Conservation (phyloP, 1,140 invertebrate genomes). For the Drosophila varians region DNA sequence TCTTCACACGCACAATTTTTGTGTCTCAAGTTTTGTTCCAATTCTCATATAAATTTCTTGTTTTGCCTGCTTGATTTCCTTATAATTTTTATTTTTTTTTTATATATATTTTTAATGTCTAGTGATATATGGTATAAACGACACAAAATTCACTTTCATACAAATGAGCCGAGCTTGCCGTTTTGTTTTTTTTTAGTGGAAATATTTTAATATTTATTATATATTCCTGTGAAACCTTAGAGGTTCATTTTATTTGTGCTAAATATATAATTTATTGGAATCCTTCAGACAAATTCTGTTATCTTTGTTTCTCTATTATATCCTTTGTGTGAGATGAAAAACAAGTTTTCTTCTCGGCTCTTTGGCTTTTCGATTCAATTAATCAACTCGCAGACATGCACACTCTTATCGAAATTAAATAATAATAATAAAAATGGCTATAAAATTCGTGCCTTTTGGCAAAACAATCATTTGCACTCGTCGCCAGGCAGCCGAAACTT, state of each 20-base stretch:
- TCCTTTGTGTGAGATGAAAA: not conserved
- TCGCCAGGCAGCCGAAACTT: slow-evolving; percentile 47
- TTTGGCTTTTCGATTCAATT: slow-evolving; percentile 12
- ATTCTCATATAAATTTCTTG: slow-evolving; percentile 42
- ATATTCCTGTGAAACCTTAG: slow-evolving; percentile 40
- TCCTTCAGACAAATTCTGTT: not conserved
- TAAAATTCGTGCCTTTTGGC: not conserved
- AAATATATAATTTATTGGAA: not conserved
- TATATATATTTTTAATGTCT: slow-evolving; percentile 45
- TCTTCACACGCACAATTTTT: not conserved
- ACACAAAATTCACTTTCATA: slow-evolving; percentile 14
- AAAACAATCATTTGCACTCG: slow-evolving; percentile 46
- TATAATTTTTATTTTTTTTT: not conserved
- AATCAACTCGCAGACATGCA: slow-evolving; percentile 9
- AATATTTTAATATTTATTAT: slow-evolving; percentile 9
- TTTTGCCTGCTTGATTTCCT: slow-evolving; percentile 23
- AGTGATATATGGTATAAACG: slow-evolving; percentile 54
- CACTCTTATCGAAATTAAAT: not conserved
- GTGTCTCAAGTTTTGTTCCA: not conserved
- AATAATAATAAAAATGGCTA: not conserved
- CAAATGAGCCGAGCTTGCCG: slow-evolving; percentile 3
- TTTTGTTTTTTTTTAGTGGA: not conserved
- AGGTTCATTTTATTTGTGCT: slow-evolving; percentile 28
- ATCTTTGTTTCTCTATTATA: not conserved
- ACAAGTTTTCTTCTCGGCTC: not conserved